Base-by-base conservation (phyloP, 1,140 invertebrate genomes). In the Bombus waltoni region DNA sequence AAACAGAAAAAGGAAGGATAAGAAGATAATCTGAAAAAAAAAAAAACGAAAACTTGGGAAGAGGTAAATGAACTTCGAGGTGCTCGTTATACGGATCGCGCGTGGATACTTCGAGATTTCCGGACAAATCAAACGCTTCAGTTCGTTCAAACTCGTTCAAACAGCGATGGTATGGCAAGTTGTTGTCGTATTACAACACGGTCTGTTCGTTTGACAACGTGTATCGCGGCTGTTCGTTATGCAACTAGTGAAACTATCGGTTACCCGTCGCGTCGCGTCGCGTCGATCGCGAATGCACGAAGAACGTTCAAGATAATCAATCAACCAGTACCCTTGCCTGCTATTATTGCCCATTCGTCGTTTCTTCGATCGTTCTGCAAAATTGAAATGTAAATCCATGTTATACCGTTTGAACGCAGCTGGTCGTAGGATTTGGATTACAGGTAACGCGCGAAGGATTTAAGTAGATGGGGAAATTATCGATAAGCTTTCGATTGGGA, bases 181-280 rank as follows among this genome's bases (percentile, higher is more conserved):
- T 77, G 57, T 87, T 87, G 74, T 76, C 72, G 79, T 44, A 35
- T 85, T 88, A 59, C 83, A 87, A 91, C 83, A 83, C 89, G 68
- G 70, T 77, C 68, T 42, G 28, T 62, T 59, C 68, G 82, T 86
- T 84, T 79, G 83, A 86, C 76, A 81, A 74, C 73, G 85, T 59
- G 78, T 86, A 82, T 35, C 88, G 59, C 38, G 83, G 68, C 90
- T 28, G 57, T 59, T n/a, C 86, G 90, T 93, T 94, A 93, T 89
- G 91, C 90, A 94, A 94, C 88, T 74, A 87, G 91, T 92, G 93
- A 94, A 94, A 94, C 93, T 93, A 93, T 93, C 91, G 87, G 47
- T 88, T 88, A 83, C 90, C 91, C 89, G 92, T 53, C 47, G 47
- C 47, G 6, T 22, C 47, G 47, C 47, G 18, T 22, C 47, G 47